These are phyloP conservation scores for Oscheius sp. DNA, from an alignment of 2,888 invertebrate genomes.

Conservation along the genomic window DNA sequence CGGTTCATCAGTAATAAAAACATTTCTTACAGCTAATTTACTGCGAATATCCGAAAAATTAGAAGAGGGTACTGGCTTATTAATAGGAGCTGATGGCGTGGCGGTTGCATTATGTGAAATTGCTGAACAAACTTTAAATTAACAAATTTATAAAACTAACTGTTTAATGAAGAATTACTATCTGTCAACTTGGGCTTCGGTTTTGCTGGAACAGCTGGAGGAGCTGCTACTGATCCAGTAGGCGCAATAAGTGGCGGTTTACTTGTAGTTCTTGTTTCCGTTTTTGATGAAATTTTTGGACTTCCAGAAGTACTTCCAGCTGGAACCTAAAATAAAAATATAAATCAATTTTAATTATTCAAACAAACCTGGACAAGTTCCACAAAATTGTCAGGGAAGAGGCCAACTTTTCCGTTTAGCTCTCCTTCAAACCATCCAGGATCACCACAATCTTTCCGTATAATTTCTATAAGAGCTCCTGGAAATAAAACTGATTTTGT, in stretches of 20 bases:
- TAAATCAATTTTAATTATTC: background rate
- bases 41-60: slow-evolving; percentile 35
- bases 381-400: slow-evolving; percentile 96
- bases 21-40: slow-evolving; percentile 9
- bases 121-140: slow-evolving; percentile 2
- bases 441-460: slow-evolving; percentile 49
- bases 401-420: slow-evolving; percentile 86
- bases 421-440: slow-evolving; percentile 99
- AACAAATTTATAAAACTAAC: background rate
- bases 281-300: slow-evolving; percentile 1
- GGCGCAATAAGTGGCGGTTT: slow-evolving; percentile 33
- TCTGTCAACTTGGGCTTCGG: slow-evolving; percentile 47
- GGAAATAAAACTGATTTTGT: background rate
- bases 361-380: slow-evolving; percentile 51
- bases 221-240: slow-evolving; percentile 18
- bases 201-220: slow-evolving; percentile 55
- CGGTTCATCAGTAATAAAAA: background rate
- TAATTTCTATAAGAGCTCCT: slow-evolving; percentile 34
- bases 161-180: slow-evolving; percentile 3
- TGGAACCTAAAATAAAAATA: slow-evolving; percentile 15
- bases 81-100: background rate
- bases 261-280: background rate
- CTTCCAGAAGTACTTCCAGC: slow-evolving; percentile 19
- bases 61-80: slow-evolving; percentile 26
- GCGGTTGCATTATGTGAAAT: background rate